Conservation (phyloP, 2,888 invertebrate genomes). For the Drosophila subsilvestris region DNA sequence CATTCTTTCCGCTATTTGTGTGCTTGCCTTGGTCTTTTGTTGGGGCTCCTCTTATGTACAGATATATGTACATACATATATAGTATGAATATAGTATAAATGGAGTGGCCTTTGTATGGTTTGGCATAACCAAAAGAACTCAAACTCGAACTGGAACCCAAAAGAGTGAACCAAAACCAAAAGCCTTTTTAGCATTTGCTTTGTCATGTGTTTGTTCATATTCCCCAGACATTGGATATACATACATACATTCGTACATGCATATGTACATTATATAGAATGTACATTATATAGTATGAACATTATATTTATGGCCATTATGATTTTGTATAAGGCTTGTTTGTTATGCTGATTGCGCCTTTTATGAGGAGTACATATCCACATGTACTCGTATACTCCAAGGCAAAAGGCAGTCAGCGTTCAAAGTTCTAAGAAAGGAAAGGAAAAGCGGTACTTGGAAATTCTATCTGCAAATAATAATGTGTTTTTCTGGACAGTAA, state of each 20-base stretch:
- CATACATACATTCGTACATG: slow-evolving; percentile 3
- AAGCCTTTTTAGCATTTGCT: slow-evolving; percentile 63
- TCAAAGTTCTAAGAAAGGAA: not conserved
- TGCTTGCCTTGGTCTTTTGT: slow-evolving; percentile 63
- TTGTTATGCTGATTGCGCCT: slow-evolving; percentile 72
- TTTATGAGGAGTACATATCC: slow-evolving; percentile 39
- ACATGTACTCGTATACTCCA: not conserved
- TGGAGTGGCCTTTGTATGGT: slow-evolving; percentile 18
- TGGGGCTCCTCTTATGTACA: slow-evolving; percentile 39
- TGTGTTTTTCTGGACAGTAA: not conserved
- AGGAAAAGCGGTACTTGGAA: slow-evolving; percentile 1
- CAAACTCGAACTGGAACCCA: slow-evolving; percentile 16
- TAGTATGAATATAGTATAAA: slow-evolving; percentile 15
- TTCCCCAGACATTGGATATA: slow-evolving; percentile 35
- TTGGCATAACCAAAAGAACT: slow-evolving; percentile 18
- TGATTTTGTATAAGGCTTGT: slow-evolving; percentile 62
- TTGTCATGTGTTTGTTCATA: slow-evolving; percentile 61
- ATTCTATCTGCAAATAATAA: slow-evolving; percentile 1
- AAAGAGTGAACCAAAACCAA: slow-evolving; percentile 60
- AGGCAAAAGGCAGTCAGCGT: not conserved
- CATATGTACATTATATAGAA: not conserved
- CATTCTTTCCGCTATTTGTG: slow-evolving; percentile 41
- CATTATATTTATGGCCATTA: slow-evolving; percentile 46
- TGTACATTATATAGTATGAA: slow-evolving; percentile 11
- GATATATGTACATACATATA: slow-evolving; percentile 33